Percentiles rank a stretch among this genome's conserved stretches.
Evolutionary conservation across 2,797 vertebrate genomes (phyloP).

Genomic region (Manis javanica): DNA sequence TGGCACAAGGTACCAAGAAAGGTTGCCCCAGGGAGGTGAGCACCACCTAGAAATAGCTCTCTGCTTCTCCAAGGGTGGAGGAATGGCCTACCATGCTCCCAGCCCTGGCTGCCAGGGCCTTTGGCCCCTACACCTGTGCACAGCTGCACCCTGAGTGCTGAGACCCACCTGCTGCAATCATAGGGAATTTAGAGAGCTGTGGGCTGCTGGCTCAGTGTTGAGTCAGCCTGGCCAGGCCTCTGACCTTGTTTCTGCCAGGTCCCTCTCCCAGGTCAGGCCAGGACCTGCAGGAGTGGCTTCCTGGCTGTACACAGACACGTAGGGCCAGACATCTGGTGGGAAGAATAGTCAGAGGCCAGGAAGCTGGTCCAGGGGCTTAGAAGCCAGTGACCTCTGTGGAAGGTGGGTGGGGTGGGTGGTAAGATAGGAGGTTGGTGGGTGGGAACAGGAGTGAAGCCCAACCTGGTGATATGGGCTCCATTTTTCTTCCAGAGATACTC

Average conservation of each 20-base stretch:
- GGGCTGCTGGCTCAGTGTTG: neutral
- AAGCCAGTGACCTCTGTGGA: neutral
- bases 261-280: neutral
- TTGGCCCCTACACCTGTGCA: neutral
- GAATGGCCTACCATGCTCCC: neutral
- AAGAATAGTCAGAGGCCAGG: neutral
- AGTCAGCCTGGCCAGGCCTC: neutral
- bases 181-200: neutral
- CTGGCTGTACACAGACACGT: neutral
- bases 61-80: neutral
- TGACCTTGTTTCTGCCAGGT: neutral
- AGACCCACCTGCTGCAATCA: neutral
- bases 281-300: neutral
- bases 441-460: neutral
- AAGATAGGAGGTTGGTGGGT: neutral
- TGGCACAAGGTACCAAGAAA: neutral
- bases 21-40: rapidly evolving
- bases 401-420: neutral
- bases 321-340: rapidly evolving
- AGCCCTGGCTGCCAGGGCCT: neutral
- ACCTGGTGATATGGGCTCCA: neutral
- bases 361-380: neutral
- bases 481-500: neutral
- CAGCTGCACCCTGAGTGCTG: neutral
- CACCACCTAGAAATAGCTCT: neutral